Evolutionary conservation across 2,113 vertebrate species (phyloP).

Genomic region (Lepus americanus): DNA sequence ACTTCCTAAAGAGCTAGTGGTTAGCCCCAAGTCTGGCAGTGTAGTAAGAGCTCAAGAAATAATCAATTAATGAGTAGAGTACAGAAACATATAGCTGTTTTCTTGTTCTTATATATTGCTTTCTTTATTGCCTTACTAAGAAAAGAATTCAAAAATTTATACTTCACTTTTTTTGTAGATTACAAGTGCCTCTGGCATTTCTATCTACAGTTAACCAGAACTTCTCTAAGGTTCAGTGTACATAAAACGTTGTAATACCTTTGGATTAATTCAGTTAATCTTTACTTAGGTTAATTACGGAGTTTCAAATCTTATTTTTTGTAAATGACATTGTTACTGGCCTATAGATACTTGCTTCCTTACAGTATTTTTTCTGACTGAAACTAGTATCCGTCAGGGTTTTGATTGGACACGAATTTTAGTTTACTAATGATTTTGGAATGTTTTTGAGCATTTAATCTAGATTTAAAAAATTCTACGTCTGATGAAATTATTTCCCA

Average conservation of each 20-base stretch:
- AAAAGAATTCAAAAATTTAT: constrained; percentile 32
- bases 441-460: constrained; percentile 65
- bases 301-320: constrained; percentile 2
- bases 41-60: neutral
- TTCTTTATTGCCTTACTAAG: neutral
- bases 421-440: constrained; percentile 65
- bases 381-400: neutral
- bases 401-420: constrained; percentile 27
- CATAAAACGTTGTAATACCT: neutral
- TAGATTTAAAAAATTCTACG: constrained; percentile 48
- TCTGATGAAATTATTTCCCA: constrained; percentile 62
- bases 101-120: neutral
- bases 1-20: neutral
- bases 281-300: neutral
- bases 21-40: neutral
- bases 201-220: neutral
- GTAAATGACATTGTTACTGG: neutral
- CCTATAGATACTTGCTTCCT: neutral
- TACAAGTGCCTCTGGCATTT: constrained; percentile 19
- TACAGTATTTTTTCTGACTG: constrained; percentile 9
- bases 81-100: neutral
- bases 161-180: neutral
- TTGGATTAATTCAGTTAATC: neutral
- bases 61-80: neutral
- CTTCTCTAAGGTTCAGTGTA: neutral